Base-by-base conservation (phyloP, 2,797 vertebrate species). In the Melanotaenia trifasciata region DNA sequence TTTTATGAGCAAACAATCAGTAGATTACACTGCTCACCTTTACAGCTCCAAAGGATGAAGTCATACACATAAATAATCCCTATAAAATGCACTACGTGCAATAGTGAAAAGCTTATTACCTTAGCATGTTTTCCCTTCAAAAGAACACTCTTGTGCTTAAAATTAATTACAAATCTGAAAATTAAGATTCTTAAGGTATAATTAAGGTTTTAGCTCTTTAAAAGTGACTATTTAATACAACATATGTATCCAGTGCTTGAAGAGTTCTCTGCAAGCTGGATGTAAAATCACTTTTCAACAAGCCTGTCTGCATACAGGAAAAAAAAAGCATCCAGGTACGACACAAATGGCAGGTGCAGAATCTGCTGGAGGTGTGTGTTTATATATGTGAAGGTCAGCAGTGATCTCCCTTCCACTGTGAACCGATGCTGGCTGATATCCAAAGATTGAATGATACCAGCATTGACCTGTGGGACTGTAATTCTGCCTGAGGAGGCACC, bases 401-500 rank as follows among this genome's bases (percentile, higher is more conserved):
- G 33, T 58, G 16, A 45, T 45, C 43, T 50, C 12, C 18, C 12
- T 59, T 56, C 6, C 3, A 20, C 53, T 33, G 20, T 24, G n/a
- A 70, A 26, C 38, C 1, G 1, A 20, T 8, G 2, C 9, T 40
- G 71, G 69, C 70, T n/a, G 5, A 8, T 1, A 5, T 36, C 53
- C 74, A 65, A 32, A 61, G 54, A 73, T 68, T 38, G 65, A 69
- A 68, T 72, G 54, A 72, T 43, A 62, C 57, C 12, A 0, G 54
- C 67, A 33, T 4, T 1, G 1, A 56, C 74, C 65, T 72, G 59
- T 57, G 38, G 51, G 76, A 67, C 67, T 76, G 71, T 70, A 65
- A 81, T 80, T 81, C 64, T 65, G 78, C 36, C 65, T 32, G 3
- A 5, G 28, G 67, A 77, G 12, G 50, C 58, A 70, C 3, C 6